Percentiles rank a stretch among this genome's conserved stretches.
Conservation (phyloP, 2,797 vertebrate species). For the Anabacerthia variegaticeps region DNA sequence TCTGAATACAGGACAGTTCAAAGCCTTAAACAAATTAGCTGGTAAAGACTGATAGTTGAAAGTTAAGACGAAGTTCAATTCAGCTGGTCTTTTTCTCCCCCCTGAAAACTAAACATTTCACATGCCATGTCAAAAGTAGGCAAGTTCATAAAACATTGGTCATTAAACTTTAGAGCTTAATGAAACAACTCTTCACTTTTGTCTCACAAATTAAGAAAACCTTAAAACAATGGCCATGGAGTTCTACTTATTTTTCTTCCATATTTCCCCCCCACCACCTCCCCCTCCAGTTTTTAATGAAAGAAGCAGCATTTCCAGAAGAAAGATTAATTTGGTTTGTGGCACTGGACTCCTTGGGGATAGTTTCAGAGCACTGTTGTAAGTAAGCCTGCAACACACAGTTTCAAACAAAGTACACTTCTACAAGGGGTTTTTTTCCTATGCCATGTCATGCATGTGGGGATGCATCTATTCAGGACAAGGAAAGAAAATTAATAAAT, state of each 20-base stretch:
- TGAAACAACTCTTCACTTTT: conserved; percentile 54
- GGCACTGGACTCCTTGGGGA: conserved; percentile 48
- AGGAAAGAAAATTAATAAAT: conserved; percentile 19
- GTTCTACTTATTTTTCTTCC: conserved; percentile 10
- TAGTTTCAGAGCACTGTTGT: conserved; percentile 52
- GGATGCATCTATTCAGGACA: neutral
- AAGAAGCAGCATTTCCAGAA: conserved; percentile 61
- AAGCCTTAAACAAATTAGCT: neutral
- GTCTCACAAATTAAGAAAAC: conserved; percentile 69
- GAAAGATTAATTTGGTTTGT: conserved; percentile 67
- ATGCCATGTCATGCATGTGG: neutral
- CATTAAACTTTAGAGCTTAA: conserved; percentile 42
- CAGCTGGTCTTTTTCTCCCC: neutral
- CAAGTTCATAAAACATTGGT: conserved; percentile 43
- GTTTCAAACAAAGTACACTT: conserved; percentile 65
- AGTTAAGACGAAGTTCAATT: neutral
- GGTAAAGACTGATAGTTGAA: neutral
- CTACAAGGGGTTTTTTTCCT: conserved; percentile 31
- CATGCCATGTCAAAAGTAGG: neutral
- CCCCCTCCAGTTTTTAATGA: neutral
- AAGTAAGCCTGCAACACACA: conserved; percentile 66
- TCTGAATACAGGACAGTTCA: neutral
- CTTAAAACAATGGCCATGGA: conserved; percentile 39
- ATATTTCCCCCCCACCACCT: too few relatives aligned
- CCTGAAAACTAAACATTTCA: conserved; percentile 11